Evolutionary conservation across 1,140 invertebrate species (phyloP).

Genomic region (Steinernema feltiae): DNA sequence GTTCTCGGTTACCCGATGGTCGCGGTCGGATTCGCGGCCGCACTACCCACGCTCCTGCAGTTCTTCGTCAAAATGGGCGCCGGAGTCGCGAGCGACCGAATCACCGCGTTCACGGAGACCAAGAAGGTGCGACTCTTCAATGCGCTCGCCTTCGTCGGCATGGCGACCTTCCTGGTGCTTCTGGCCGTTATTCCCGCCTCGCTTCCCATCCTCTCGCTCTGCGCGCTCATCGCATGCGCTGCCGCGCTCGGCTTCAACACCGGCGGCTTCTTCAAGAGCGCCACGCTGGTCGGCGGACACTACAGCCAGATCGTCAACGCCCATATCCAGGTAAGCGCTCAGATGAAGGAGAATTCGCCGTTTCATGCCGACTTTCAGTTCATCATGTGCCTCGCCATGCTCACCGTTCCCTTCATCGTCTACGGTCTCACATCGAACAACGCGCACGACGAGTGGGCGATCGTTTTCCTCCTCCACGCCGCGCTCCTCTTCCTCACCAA

Average conservation of each 20-base stretch:
- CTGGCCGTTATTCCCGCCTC: slow-evolving; percentile 21
- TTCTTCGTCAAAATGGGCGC: slow-evolving; percentile 31
- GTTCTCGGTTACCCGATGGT: slow-evolving; percentile 33
- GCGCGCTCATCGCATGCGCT: slow-evolving; percentile 23
- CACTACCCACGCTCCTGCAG: slow-evolving; percentile 33
- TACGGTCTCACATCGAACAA: slow-evolving; percentile 19
- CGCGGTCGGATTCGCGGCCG: slow-evolving; percentile 36
- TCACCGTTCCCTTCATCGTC: slow-evolving; percentile 30
- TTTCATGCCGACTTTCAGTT: slow-evolving; percentile 24
- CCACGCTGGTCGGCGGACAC: slow-evolving; percentile 43
- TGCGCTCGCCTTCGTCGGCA: slow-evolving; percentile 43
- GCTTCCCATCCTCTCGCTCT: background rate
- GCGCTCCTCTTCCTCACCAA: slow-evolving; percentile 24
- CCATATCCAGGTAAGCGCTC: background rate
- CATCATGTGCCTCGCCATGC: slow-evolving; percentile 32
- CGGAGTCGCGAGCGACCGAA: background rate
- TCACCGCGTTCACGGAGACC: slow-evolving; percentile 8
- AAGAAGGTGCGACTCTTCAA: slow-evolving; percentile 41
- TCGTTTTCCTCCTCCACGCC: slow-evolving; percentile 30
- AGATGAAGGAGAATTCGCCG: background rate
- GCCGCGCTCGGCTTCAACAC: slow-evolving; percentile 43
- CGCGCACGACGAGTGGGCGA: slow-evolving; percentile 29
- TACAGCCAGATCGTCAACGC: slow-evolving; percentile 37
- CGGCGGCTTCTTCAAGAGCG: slow-evolving; percentile 46
- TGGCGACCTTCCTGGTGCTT: slow-evolving; percentile 40